A percentile compares a stretch with the other conserved stretches of the same genome.
phyloP scores from a whole-genome alignment of 2,888 invertebrate genomes.

The Meloe dianella region DNA sequence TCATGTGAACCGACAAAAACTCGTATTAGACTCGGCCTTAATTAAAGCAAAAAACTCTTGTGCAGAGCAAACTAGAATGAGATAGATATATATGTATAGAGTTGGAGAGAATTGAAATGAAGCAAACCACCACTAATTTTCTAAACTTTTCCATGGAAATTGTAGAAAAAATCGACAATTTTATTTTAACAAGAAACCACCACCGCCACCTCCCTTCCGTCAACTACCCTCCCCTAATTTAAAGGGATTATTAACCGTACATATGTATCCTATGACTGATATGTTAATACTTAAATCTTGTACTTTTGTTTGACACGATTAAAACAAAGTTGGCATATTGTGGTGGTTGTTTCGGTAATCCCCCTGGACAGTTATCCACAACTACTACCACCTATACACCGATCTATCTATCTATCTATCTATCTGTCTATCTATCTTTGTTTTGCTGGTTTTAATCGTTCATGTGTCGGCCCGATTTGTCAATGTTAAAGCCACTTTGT shows the following conservation, averaged over 20 bases:
- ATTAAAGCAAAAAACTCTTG: slow-evolving; percentile 54
- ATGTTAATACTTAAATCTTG: neutral
- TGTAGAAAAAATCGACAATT: neutral
- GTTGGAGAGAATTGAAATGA: neutral
- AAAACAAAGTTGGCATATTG: slow-evolving; percentile 4
- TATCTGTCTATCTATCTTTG: neutral
- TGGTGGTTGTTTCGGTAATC: neutral
- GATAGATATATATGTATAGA: neutral
- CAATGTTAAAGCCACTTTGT: slow-evolving; percentile 30
- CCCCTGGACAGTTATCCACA: neutral
- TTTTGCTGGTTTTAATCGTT: neutral
- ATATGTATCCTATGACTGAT: neutral
- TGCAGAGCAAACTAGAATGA: neutral
- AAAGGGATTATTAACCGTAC: neutral
- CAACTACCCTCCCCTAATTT: neutral
- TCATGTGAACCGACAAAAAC: slow-evolving; percentile 57
- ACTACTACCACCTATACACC: neutral
- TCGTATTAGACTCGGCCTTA: slow-evolving; percentile 58
- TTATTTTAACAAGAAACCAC: neutral
- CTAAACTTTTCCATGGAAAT: neutral
- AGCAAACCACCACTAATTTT: neutral
- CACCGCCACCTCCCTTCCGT: neutral
- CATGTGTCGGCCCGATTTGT: slow-evolving; percentile 16
- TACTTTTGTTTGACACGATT: slow-evolving; percentile 2
- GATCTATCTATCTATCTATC: too few species aligned